Base-by-base conservation (phyloP, 2,888 invertebrate genomes). In the Netelia inedita region DNA sequence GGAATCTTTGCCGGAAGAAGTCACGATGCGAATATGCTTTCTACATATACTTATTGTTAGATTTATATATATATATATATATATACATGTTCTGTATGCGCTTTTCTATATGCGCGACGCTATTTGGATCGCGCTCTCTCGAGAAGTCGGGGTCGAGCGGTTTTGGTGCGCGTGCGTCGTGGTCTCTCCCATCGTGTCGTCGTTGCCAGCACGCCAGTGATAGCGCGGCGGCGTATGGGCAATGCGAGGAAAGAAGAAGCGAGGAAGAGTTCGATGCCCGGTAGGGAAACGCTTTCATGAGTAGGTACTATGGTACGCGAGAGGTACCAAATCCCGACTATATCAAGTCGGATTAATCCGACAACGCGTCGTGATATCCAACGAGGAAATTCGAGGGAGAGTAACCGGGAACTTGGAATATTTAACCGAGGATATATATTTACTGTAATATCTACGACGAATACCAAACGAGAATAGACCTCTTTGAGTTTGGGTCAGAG, bases 51-150 rank as follows among this genome's bases (percentile, higher is more conserved):
- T 46, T 50, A 63, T 55, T 50, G n/a, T 59, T 46, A 46, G 21
- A n/a, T 16, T 11, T 35, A 68, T 43, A 55, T 61, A 50, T 16
- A 59, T 11, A 68, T 16, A 59, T 63, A 61, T 50, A 61, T 35
- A 69, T 43, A 53, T 21, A 53, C 21, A 50, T 61, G 43, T 69
- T 68, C 43, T 9, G 57, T 68, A 78, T 59, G 71, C 50, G 21
- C 71, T 79, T 71, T 71, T 79, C 79, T 72, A 65, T 72, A 72
- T 79, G 50, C 71, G 55, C 79, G 63, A 65, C 53, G 71, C 79
- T 79, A 79, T 79, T 79, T 79, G 79, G 79, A 79, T 79, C 79
- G 71, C 16, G 71, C 71, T 43, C 73, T 79, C 53, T 35, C 35
- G 35, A 35, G 35, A 35, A 35, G 61, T 63, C 79, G 71, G 71